Conservation (phyloP, 2,797 vertebrate genomes). For the Typhlichthys subterraneus region DNA sequence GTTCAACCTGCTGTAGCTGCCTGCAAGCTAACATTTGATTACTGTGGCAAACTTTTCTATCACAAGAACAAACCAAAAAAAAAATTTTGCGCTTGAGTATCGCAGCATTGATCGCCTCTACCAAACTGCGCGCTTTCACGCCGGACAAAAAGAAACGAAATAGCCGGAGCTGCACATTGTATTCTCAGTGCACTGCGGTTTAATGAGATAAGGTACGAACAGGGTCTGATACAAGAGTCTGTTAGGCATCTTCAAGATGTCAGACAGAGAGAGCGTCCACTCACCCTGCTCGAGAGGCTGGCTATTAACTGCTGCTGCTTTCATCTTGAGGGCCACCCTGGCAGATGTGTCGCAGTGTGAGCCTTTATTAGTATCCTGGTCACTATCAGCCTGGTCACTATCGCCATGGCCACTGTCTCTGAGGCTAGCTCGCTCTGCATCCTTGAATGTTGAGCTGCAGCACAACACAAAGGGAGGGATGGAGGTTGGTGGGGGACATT, state of each 20-base stretch:
- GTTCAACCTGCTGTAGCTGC: conserved; percentile 17
- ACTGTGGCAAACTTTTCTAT: not conserved
- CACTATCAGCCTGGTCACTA: conserved; percentile 99
- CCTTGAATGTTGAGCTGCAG: conserved; percentile 99
- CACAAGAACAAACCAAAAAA: not conserved
- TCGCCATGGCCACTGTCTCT: conserved; percentile 99
- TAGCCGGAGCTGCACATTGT: conserved; percentile 1
- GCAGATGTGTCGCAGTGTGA: conserved; percentile 99
- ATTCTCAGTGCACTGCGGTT: conserved; percentile 13
- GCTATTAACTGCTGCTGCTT: conserved; percentile 95
- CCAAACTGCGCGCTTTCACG: conserved; percentile 23
- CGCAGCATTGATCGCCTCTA: conserved; percentile 9
- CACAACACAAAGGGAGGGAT: conserved; percentile 53
- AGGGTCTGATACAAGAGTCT: conserved; percentile 51
- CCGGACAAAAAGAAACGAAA: not conserved
- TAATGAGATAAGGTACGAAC: conserved; percentile 44
- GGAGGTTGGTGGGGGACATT: conserved; percentile 8
- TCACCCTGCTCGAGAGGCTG: conserved; percentile 96
- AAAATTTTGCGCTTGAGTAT: conserved; percentile 9
- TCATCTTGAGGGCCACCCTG: conserved; percentile 99
- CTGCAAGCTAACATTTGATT: conserved; percentile 13
- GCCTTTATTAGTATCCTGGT: conserved; percentile 99
- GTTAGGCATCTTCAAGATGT: conserved; percentile 70
- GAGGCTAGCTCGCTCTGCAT: conserved; percentile 98
- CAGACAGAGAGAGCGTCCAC: conserved; percentile 61